These are phyloP conservation scores for Scolopax rusticola DNA, from an alignment of 2,797 vertebrate genomes.

Conservation along the genomic window DNA sequence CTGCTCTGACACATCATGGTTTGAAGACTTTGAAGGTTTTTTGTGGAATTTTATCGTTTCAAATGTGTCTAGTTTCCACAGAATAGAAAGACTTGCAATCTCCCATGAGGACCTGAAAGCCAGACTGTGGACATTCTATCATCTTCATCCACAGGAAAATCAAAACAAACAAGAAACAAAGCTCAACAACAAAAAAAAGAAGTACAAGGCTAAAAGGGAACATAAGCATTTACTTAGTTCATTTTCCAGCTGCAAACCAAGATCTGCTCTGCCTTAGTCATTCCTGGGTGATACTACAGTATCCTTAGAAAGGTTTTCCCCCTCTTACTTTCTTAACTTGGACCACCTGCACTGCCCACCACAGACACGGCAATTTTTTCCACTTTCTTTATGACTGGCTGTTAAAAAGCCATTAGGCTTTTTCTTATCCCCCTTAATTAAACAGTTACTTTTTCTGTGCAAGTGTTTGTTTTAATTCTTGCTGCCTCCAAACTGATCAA, in stretches of 20 bases:
- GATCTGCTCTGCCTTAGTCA: not conserved
- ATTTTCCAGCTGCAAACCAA: not conserved
- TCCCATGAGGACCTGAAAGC: not conserved
- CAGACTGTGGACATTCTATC: not conserved
- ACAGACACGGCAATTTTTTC: not conserved
- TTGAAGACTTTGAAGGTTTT: not conserved
- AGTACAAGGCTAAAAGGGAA: not conserved
- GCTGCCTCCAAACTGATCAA: not conserved
- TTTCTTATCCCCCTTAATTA: not conserved
- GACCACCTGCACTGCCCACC: not conserved
- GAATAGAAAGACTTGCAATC: not conserved
- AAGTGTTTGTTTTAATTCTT: not conserved
- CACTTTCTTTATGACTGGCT: not conserved
- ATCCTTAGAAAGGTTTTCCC: not conserved
- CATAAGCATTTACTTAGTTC: not conserved
- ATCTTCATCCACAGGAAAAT: not conserved
- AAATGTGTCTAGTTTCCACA: not conserved
- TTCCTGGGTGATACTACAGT: not conserved
- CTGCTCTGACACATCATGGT: not conserved
- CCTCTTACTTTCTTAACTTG: not conserved
- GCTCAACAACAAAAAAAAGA: not conserved
- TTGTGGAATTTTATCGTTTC: not conserved
- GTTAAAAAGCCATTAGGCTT: not conserved
- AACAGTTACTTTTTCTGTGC: not conserved
- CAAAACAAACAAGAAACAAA: not conserved